Evolutionary conservation across 2,113 vertebrate species (phyloP).

Genomic region (Mionectes macconnelli): DNA sequence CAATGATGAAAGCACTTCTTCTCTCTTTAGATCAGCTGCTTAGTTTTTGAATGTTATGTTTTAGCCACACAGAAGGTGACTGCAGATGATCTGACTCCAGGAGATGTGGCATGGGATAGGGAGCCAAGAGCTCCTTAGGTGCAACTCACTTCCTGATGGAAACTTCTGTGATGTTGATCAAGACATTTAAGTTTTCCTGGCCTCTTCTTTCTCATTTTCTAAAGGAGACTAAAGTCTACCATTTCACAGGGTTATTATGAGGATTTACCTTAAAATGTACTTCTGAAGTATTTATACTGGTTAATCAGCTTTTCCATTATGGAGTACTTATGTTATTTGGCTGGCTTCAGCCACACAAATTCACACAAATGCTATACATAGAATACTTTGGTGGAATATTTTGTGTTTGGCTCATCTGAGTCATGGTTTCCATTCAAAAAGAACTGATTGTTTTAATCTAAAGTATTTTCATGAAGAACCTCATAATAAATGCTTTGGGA

Average conservation of each 20-base stretch:
- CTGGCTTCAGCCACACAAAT: conserved; percentile 20
- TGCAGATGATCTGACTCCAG: not conserved
- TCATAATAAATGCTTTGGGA: not conserved
- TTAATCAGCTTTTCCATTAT: conserved; percentile 61
- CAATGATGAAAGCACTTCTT: not conserved
- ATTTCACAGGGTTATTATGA: conserved; percentile 7
- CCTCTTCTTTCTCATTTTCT: conserved; percentile 1
- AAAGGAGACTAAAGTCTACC: not conserved
- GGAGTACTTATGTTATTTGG: conserved; percentile 47
- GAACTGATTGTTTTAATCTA: conserved; percentile 35
- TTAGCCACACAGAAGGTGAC: not conserved
- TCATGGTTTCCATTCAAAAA: conserved; percentile 45
- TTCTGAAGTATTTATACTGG: conserved; percentile 23
- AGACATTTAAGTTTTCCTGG: not conserved
- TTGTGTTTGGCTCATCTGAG: conserved; percentile 54
- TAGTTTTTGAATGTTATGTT: not conserved
- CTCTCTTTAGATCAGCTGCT: not conserved
- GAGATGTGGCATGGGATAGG: not conserved
- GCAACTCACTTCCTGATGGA: not conserved
- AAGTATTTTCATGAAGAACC: conserved; percentile 21
- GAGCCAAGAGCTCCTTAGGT: not conserved
- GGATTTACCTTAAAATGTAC: conserved; percentile 48
- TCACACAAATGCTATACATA: conserved; percentile 51
- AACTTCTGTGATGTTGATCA: not conserved
- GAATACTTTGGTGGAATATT: conserved; percentile 50